Base-by-base conservation (phyloP, 23 tunicate genomes). In the Styela plicata region DNA sequence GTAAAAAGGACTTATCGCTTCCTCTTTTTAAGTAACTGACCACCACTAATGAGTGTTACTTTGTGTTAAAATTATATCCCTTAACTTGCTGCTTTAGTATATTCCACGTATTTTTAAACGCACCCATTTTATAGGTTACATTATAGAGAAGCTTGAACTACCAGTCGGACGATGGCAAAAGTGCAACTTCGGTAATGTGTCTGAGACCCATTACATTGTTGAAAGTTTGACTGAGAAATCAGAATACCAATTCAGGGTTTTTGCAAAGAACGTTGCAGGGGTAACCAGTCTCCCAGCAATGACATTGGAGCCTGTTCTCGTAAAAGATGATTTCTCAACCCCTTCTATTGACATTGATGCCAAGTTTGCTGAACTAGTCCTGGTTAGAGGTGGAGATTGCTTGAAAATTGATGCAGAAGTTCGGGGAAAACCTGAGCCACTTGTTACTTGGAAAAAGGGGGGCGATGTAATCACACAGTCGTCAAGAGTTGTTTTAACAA, bases 281-380 rank as follows among this genome's bases (percentile, higher is more conserved):
- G 80, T 96, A 25, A 63, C 87, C 53, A 86, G 89, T 52, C 22
- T 69, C 2, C 89, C 96, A 2, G 88, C 82, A 13, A 64, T 36
- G 70, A 82, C 78, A 0, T 23, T 61, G 1, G 74, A 66, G 3
- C 89, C 92, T 17, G 89, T 87, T 33, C 26, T 63, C 3, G 79
- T 79, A 1, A 83, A 86, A 74, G 74, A 90, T 67, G 87, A 87
- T 26, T 24, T 79, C 35, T 21, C 64, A 7, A 79, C 92, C 2
- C 99, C 99, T 21, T 80, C 66, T 17, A 89, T 95, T 36, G 88
- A 90, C 78, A 86, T 95, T 87, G 92, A 95, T 62, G 83, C 99
- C 0, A 74, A 80, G 21, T 95, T 53, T 69, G 79, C 87, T 35
- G 87, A 84, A 21, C 73, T 67, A 1, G 69, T 89, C 22, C 70